A percentile compares a stretch with the other conserved stretches of the same genome.
These are phyloP conservation scores for Drosophila yooni DNA, from an alignment of 2,888 invertebrate species.

Conservation along the genomic window DNA sequence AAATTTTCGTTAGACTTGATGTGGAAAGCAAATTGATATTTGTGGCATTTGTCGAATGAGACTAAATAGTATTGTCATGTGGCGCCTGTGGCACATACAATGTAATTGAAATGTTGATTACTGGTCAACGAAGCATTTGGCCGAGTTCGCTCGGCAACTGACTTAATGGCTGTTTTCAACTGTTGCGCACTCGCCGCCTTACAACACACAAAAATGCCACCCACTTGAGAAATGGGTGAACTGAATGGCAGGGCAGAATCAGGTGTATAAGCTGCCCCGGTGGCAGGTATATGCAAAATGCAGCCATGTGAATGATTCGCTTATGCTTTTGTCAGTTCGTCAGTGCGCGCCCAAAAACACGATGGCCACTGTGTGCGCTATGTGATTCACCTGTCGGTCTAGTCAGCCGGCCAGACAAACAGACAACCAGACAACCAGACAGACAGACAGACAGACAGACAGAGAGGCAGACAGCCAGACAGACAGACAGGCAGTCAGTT, in stretches of 20 bases:
- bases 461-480: not conserved
- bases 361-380: constrained; percentile 21
- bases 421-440: not conserved
- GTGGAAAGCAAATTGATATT: not conserved
- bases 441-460: not conserved
- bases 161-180: constrained; percentile 80
- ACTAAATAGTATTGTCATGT: not conserved
- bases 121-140: constrained; percentile 75
- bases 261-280: not conserved
- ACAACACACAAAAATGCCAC: constrained; percentile 38
- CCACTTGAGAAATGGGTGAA: constrained; percentile 11
- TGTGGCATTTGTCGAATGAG: not conserved
- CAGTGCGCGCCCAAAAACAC: constrained; percentile 50
- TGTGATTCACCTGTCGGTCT: constrained; percentile 51
- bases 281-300: constrained; percentile 58
- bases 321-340: constrained; percentile 83
- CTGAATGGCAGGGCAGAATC: not conserved
- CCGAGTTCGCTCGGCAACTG: constrained; percentile 56
- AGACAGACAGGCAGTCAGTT: constrained; percentile 21
- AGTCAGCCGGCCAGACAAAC: constrained; percentile 1
- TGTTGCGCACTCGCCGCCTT: constrained; percentile 61
- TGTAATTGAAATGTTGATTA: constrained; percentile 71
- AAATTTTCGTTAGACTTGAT: not conserved
- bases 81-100: constrained; percentile 12
- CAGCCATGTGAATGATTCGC: constrained; percentile 84